A percentile compares a stretch with the other conserved stretches of the same genome.
phyloP scores from a whole-genome alignment of 2,113 vertebrate genomes.

The Chaenogobius annularis region DNA sequence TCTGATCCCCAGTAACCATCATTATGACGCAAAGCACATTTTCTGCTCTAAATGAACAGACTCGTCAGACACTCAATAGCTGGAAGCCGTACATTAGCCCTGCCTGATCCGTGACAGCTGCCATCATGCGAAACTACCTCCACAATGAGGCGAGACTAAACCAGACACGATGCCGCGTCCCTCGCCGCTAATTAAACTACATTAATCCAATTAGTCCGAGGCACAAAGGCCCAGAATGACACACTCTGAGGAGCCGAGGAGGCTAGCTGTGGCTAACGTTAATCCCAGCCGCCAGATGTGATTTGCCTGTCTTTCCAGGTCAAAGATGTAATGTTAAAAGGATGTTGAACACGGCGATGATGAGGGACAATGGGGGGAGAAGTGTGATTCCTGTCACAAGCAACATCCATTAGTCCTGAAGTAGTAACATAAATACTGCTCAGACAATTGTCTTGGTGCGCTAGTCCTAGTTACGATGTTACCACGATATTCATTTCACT shows the following conservation, averaged over 20 bases:
- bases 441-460: too few species aligned
- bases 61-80: background rate
- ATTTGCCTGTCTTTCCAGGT: conserved; percentile 48
- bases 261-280: conserved; percentile 32
- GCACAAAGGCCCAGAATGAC: background rate
- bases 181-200: conserved; percentile 1
- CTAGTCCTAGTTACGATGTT: too few species aligned
- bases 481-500: too few species aligned
- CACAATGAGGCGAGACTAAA: background rate
- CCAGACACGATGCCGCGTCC: background rate
- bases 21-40: background rate
- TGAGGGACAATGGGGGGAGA: background rate
- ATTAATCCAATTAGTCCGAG: conserved; percentile 2
- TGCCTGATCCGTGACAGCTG: background rate
- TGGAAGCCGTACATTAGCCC: background rate
- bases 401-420: background rate
- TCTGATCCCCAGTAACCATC: background rate
- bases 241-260: conserved; percentile 14
- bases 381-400: background rate
- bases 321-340: conserved; percentile 41
- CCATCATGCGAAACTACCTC: background rate
- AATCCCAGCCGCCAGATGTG: conserved; percentile 44
- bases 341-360: conserved; percentile 15
- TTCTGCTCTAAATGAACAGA: background rate
- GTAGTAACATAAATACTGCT: background rate